A percentile compares a stretch with the other conserved stretches of the same genome.
These are phyloP conservation scores for Rhabditoides inermis DNA, from an alignment of 2,888 invertebrate species.

Conservation along the genomic window DNA sequence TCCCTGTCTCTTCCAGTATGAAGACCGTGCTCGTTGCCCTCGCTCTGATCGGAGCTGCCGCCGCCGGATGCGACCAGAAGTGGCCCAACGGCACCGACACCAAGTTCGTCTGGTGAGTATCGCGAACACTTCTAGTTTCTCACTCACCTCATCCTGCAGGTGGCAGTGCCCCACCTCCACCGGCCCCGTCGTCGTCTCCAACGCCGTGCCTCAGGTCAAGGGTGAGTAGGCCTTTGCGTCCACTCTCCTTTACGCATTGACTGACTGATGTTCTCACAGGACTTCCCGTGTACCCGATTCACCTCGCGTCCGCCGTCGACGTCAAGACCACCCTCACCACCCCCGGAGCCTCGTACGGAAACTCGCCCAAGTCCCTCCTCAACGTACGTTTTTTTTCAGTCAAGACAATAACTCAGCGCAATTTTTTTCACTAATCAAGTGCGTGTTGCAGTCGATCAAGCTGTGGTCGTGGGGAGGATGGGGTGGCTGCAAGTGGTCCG, in stretches of 20 bases:
- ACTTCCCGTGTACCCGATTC: constrained; percentile 32
- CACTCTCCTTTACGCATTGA: background rate
- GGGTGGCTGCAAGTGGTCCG: constrained; percentile 28
- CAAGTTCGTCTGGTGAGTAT: constrained; percentile 34
- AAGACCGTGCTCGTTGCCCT: too few relatives aligned
- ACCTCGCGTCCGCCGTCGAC: constrained; percentile 26
- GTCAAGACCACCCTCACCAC: constrained; percentile 29
- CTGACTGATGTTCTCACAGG: constrained; percentile 1
- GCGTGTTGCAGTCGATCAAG: too few relatives aligned
- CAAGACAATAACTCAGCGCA: background rate
- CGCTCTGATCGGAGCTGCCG: too few relatives aligned
- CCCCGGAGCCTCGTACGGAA: constrained; percentile 16
- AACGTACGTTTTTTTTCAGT: background rate
- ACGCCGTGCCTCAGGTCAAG: constrained; percentile 2
- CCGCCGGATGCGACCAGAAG: too few relatives aligned
- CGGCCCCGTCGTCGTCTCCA: background rate
- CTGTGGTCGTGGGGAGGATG: constrained; percentile 36
- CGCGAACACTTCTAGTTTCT: too few relatives aligned
- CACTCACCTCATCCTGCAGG: too few relatives aligned
- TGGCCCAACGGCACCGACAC: constrained; percentile 36
- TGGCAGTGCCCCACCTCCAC: too few relatives aligned
- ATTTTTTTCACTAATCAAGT: background rate
- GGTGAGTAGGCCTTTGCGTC: constrained; percentile 1
- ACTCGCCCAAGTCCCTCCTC: background rate
- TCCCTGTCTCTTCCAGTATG: too few relatives aligned